Evolutionary conservation across 2,888 invertebrate species (phyloP), one percentile per base, ranked within the genome.

Genomic region (Carcina quercana): DNA sequence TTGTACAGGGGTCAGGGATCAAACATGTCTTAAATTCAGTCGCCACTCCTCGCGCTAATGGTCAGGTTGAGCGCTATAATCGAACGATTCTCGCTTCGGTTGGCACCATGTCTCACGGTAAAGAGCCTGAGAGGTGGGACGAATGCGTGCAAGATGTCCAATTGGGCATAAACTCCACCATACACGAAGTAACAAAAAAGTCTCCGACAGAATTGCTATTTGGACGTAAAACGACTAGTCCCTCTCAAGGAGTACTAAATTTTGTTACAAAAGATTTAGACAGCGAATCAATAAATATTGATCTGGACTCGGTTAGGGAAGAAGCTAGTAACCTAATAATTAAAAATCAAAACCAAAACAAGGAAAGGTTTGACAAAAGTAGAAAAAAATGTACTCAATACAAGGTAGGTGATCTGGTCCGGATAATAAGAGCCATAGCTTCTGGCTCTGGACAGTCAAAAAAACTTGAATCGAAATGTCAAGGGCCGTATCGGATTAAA

Each of bases 201-300:
- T 30, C 36, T 6, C 42, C 43, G 0, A 33, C 42, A 3, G 47
- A 47, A 24, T 19, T 47, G 1, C 28, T 47, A 3, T 47, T 47
- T 13, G 45, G 47, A 0, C 24, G 28, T 2, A 43, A 30, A 11
- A 13, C 34, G 13, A 36, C 25, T 3, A 43, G 36, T 19, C 33
- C 38, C 1, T 30, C 46, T 0, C 34, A 42, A 25, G 38, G 34
- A 14, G 3, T 44, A 3, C 25, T 42, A 5, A 38, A 25, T 30
- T 36, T 38, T 3, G 7, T 37, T 5, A 34, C 28, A 11, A n/a
- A 24, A 2, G 41, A 38, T 6, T 11, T 11, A 13, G 10, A 6
- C 13, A 15, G n/a, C 3, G 25, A 20, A 5, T n/a, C n/a, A n/a
- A n/a, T n/a, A n/a, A n/a, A n/a, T n/a, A 13, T 14, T 6, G 8